A percentile compares a stretch with the other conserved stretches of the same genome.
These are phyloP conservation scores for Scytalopus superciliaris DNA, from an alignment of 2,113 vertebrate species.

Conservation along the genomic window DNA sequence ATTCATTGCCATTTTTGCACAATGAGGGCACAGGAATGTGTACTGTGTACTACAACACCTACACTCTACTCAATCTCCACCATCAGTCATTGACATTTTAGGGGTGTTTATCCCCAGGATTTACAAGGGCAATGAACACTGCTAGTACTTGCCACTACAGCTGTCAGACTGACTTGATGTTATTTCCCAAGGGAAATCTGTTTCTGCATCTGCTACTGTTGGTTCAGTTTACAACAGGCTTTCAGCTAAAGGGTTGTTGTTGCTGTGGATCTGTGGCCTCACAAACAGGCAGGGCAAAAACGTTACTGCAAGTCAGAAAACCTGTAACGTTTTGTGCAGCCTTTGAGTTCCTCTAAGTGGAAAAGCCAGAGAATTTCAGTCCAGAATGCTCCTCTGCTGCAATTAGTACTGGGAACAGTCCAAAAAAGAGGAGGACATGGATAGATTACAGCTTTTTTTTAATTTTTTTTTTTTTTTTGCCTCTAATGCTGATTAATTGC, in stretches of 20 bases:
- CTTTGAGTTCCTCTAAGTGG: background rate
- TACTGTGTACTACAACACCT: background rate
- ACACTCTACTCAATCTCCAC: background rate
- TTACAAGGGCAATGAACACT: constrained; percentile 18
- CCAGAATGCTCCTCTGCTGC: background rate
- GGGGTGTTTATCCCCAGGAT: constrained; percentile 9
- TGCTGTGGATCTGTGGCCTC: background rate
- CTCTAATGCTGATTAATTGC: background rate
- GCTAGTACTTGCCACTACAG: background rate
- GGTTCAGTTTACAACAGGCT: background rate
- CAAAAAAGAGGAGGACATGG: background rate
- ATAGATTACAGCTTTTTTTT: background rate
- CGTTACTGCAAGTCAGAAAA: background rate
- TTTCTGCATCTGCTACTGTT: constrained; percentile 12
- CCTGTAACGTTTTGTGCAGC: background rate
- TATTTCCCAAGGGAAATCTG: constrained; percentile 32
- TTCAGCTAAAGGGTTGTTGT: background rate
- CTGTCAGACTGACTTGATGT: background rate
- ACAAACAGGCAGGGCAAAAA: background rate
- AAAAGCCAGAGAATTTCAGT: background rate
- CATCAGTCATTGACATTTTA: background rate
- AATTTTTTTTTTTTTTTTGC: background rate
- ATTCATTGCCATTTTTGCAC: background rate
- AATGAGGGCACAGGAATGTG: background rate
- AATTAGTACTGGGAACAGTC: background rate